phyloP scores from a whole-genome alignment of 2,797 vertebrate species.

The Gymnothorax javanicus region DNA sequence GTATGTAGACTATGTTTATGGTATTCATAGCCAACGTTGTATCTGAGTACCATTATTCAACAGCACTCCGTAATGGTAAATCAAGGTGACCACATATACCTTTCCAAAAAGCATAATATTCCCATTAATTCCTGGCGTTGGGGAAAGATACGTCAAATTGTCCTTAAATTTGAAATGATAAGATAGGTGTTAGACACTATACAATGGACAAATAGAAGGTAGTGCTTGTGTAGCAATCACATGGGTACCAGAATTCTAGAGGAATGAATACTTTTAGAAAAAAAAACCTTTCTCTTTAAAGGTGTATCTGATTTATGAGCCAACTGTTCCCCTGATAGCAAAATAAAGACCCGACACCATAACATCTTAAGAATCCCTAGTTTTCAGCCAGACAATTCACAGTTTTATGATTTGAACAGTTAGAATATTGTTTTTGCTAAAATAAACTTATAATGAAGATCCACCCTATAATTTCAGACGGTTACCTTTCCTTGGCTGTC shows the following conservation, averaged over 20 bases:
- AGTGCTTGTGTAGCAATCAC: too few species aligned
- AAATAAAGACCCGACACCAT: background rate
- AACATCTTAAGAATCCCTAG: background rate
- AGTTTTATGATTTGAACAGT: background rate
- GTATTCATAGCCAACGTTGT: conserved; percentile 12
- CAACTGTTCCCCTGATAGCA: background rate
- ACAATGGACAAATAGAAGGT: background rate
- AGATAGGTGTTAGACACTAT: background rate
- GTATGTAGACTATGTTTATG: conserved; percentile 36
- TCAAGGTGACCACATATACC: background rate
- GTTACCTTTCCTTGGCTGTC: background rate
- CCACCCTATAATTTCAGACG: background rate
- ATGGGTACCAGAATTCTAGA: too few species aligned
- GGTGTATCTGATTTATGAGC: background rate
- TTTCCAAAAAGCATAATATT: background rate
- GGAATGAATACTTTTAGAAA: too few species aligned
- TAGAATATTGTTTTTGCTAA: background rate
- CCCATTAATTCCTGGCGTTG: background rate
- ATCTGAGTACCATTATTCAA: background rate
- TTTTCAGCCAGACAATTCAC: background rate
- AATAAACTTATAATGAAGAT: background rate
- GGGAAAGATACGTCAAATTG: background rate
- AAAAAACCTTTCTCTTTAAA: too few species aligned
- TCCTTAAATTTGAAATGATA: background rate
- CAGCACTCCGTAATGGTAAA: background rate